Evolutionary conservation across 1,140 invertebrate genomes (phyloP).

Genomic region (Drosophila sproati): DNA sequence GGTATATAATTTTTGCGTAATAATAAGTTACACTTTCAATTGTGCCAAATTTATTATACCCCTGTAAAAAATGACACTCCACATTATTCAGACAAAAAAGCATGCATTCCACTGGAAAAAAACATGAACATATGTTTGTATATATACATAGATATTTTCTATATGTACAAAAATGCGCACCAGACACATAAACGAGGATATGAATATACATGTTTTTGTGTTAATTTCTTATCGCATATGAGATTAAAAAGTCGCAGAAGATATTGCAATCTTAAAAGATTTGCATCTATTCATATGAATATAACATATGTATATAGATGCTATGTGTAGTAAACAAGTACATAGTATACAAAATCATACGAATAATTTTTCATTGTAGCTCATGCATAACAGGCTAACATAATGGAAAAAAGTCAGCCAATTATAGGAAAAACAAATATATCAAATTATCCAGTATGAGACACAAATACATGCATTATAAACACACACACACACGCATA

Average conservation of each 20-base stretch:
- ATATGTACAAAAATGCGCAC: background rate
- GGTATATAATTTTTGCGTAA: background rate
- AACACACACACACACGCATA: conserved; percentile 32
- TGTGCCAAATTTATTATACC: no score
- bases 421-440: conserved; percentile 17
- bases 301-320: background rate
- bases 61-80: no score
- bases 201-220: background rate
- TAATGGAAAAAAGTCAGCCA: conserved; percentile 41
- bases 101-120: background rate
- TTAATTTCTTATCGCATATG: background rate
- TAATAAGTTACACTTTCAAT: no score
- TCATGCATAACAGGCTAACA: conserved; percentile 39
- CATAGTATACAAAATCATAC: background rate
- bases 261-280: background rate
- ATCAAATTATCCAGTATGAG: conserved; percentile 37
- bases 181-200: background rate
- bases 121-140: background rate
- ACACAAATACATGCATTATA: conserved; percentile 23
- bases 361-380: no score
- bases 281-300: background rate
- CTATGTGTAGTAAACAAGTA: background rate
- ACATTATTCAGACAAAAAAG: no score
- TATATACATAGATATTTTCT: background rate
- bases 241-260: background rate